Conservation (phyloP, 2,797 vertebrate species). For the Gymnothorax reevesii region DNA sequence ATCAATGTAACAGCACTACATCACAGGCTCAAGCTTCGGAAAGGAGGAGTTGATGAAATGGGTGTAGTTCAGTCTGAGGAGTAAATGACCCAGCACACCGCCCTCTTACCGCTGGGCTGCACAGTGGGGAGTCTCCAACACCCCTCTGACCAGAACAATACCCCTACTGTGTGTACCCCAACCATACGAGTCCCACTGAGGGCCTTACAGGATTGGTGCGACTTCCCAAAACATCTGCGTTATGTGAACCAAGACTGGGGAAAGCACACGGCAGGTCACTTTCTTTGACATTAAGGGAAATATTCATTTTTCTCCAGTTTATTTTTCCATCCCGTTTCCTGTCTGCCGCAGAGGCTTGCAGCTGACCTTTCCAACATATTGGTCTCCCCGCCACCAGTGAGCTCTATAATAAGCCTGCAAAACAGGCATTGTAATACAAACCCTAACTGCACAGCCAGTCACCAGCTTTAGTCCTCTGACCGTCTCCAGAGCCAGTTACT, state of each 20-base stretch:
- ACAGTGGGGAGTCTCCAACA: background rate
- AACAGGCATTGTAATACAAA: background rate
- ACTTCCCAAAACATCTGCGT: constrained; percentile 1
- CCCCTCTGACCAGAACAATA: background rate
- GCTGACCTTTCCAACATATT: no score
- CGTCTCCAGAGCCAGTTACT: background rate
- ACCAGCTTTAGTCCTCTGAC: background rate
- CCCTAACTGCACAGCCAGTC: background rate
- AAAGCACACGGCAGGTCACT: background rate
- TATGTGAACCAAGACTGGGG: background rate
- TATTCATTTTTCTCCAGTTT: constrained; percentile 5
- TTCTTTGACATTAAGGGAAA: background rate
- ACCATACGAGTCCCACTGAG: background rate
- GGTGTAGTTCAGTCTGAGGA: background rate
- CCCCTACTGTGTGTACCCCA: constrained; percentile 1
- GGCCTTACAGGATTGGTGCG: constrained; percentile 15
- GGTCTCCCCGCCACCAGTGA: no score
- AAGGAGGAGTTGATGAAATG: background rate
- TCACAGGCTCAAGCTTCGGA: background rate
- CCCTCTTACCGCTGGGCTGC: background rate
- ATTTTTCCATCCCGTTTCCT: constrained; percentile 29
- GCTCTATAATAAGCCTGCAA: no score
- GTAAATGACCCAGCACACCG: background rate
- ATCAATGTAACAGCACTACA: background rate
- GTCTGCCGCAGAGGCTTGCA: constrained; percentile 51